Evolutionary conservation across 2,888 invertebrate genomes (phyloP).

Genomic region (Neria commutata): DNA sequence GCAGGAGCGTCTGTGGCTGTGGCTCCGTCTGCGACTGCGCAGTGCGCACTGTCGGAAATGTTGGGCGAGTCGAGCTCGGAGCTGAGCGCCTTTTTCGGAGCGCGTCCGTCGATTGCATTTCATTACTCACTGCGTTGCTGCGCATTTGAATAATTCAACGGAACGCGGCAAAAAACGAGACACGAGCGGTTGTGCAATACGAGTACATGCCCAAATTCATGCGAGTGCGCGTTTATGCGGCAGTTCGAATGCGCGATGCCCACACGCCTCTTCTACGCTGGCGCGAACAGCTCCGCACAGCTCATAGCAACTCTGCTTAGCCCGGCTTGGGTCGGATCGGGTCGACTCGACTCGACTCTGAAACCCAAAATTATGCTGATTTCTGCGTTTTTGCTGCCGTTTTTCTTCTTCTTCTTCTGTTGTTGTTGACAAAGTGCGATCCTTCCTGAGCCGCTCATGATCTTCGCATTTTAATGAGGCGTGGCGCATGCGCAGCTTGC

Average conservation of each 20-base stretch:
- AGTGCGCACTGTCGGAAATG: constrained; percentile 17
- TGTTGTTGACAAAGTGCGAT: constrained; percentile 6
- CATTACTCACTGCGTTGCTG: constrained; percentile 4
- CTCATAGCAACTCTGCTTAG: neutral
- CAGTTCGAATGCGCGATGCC: too few species aligned
- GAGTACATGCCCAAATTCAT: too few species aligned
- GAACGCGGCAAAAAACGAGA: constrained; percentile 7
- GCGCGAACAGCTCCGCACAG: neutral
- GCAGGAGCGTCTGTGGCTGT: constrained; percentile 12
- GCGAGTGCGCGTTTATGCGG: too few species aligned
- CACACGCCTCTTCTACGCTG: too few species aligned
- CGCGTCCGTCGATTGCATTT: neutral
- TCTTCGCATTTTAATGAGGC: constrained; percentile 53
- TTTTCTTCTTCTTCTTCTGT: constrained; percentile 28
- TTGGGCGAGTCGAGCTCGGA: neutral
- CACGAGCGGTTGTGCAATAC: too few species aligned
- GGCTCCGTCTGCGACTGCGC: constrained; percentile 33
- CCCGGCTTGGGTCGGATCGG: constrained; percentile 2
- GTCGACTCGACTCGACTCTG: constrained; percentile 23
- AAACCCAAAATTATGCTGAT: constrained; percentile 14
- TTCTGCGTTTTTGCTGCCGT: neutral
- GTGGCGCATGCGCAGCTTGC: neutral
- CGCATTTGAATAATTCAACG: constrained; percentile 52
- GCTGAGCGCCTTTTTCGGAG: constrained; percentile 8
- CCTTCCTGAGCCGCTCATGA: constrained; percentile 6